phyloP scores from a whole-genome alignment of 2,113 vertebrate genomes.

The Galbula dea region DNA sequence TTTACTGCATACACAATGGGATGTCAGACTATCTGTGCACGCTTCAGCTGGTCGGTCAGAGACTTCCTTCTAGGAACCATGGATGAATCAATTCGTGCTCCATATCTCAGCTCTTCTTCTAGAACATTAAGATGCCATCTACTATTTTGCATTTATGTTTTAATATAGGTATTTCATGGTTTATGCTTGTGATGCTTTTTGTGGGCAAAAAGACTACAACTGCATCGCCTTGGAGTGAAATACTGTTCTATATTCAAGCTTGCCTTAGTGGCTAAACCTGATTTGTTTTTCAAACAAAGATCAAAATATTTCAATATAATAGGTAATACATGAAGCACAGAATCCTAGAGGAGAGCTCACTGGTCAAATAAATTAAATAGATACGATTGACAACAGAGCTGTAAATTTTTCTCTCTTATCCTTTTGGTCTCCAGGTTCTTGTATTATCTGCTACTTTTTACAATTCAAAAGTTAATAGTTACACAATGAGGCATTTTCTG shows the following conservation, averaged over 20 bases:
- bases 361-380: not conserved
- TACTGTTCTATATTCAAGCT: not conserved
- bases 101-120: not conserved
- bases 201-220: not conserved
- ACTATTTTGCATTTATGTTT: not conserved
- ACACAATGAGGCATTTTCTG: not conserved
- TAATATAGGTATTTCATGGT: not conserved
- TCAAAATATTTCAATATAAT: not conserved
- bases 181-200: not conserved
- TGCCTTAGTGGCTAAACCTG: not conserved
- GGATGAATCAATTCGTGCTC: not conserved
- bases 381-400: not conserved
- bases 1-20: not conserved
- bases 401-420: not conserved
- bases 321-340: not conserved
- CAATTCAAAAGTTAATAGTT: conserved; percentile 34
- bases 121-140: not conserved
- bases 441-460: not conserved
- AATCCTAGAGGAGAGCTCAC: not conserved
- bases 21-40: not conserved
- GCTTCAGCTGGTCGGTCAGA: not conserved
- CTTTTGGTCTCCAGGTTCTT: not conserved
- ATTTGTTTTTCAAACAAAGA: not conserved
- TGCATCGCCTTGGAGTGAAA: not conserved
- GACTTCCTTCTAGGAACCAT: not conserved